Evolutionary conservation across 2,888 invertebrate species (phyloP), one percentile per base, ranked within the genome.

Genomic region (Monoplex corrugatus): DNA sequence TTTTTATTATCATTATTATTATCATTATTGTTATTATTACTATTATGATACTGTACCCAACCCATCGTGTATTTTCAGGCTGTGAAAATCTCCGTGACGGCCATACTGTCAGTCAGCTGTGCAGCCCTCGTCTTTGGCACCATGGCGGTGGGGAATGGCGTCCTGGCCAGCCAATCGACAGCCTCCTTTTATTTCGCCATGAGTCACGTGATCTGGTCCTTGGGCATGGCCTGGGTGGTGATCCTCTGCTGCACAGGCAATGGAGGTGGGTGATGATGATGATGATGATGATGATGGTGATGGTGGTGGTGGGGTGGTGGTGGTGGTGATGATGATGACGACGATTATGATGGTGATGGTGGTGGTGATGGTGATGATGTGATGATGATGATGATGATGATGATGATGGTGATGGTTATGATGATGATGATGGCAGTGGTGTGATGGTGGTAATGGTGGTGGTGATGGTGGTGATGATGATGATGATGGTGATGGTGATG

Each of bases 161-260:
- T 0, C 57, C 1, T 28, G 5, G 23, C 50, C 78, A 78, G 28
- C 87, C 83, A 88, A 44, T 57, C 88, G 5, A 13, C 80, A 23
- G 50, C 68, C 35, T 72, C 84, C 50, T 63, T 84, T 68, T 88
- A 83, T 43, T 32, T 88, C 16, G 68, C 88, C 19, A 68, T 88
- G 72, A 82, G 83, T 43, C 83, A 84, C 83, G 45, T 88, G 68
- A 50, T 88, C 40, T 35, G 43, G 68, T 23, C 68, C 16, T 16
- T 78, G 2, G 80, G 87, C n/a, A 40, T 80, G 80, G 87, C 87
- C 0, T 87, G 87, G 80, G 35, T 87, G 38, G 63, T 75, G 32
- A 10, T 40, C 6, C 0, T 80, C 38, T 87, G 80, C 43, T 87
- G 45, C 50, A 87, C 87, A 10, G n/a, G 35, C 10, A 87, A 78